Base-by-base conservation (phyloP, 2,113 vertebrate genomes). In the Anguilla rostrata region DNA sequence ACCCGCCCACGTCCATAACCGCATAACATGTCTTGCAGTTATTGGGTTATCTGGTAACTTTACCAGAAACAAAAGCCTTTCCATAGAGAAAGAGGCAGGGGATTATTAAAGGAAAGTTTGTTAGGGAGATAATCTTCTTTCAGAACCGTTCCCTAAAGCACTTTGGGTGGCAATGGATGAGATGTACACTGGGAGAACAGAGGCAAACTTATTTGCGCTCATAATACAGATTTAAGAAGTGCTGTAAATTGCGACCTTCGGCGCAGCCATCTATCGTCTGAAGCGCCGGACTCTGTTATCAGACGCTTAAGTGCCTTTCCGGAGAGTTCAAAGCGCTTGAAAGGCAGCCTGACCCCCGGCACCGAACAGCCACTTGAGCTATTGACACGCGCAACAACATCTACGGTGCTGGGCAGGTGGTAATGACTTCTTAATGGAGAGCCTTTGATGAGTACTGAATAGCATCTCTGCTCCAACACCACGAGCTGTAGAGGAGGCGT, bases 11-110 rank as follows among this genome's bases (percentile, higher is more conserved):
- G 53, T 88, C 83, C 12, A 56, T 87, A 88, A 84, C 87, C 88
- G 81, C 85, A 88, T n/a, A n/a, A n/a, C n/a, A 89, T 91, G 53
- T 29, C 89, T 85, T 89, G 22, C 87, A 39, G 11, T 93, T 92
- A 95, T 95, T 93, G 93, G 88, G 92, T 95, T 93, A 93, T 87
- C 39, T 82, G 84, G 90, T 93, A 94, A 93, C 90, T 92, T 93
- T 84, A 89, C 84, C 90, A 90, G 89, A 91, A 91, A 93, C 94
- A 88, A 89, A 93, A 95, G 94, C 86, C 88, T 90, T 87, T 93
- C 91, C 71, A 26, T 40, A 66, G 90, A 91, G 56, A 89, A 88
- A 0, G 49, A 81, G 80, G 88, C 87, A 88, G 66, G 89, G 88
- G 86, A 87, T 88, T 90, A 90, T 92, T 90, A 92, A 89, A 90